phyloP scores from a whole-genome alignment of 2,888 invertebrate genomes.

The Sinelater perroti region DNA sequence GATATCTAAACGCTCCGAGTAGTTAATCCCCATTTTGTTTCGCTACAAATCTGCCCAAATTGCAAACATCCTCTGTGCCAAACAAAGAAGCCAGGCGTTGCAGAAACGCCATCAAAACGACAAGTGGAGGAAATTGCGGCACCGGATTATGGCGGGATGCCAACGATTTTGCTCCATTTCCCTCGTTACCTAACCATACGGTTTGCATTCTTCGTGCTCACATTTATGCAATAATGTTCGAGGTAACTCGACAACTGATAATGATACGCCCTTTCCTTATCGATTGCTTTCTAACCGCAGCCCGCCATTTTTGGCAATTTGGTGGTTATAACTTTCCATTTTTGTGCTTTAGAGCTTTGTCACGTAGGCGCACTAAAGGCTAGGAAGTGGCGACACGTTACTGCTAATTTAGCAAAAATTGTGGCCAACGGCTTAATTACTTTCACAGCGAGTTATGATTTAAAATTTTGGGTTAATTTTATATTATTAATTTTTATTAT shows the following conservation, averaged over 20 bases:
- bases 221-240: constrained; percentile 10
- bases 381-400: too few species aligned
- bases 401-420: too few species aligned
- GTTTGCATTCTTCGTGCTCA: constrained; percentile 5
- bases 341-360: not conserved
- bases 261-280: constrained; percentile 10
- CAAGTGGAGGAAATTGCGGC: constrained; percentile 4
- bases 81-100: too few species aligned
- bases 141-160: constrained; percentile 1
- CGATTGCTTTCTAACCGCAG: constrained; percentile 10
- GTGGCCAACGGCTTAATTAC: too few species aligned
- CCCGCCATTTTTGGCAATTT: constrained; percentile 4
- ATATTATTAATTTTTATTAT: too few species aligned
- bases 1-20: too few species aligned
- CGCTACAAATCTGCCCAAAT: not conserved
- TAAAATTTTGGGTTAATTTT: too few species aligned
- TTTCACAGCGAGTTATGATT: too few species aligned
- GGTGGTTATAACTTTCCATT: not conserved
- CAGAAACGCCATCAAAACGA: not conserved
- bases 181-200: not conserved
- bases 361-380: too few species aligned
- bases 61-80: not conserved
- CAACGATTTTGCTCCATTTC: constrained; percentile 3
- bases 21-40: not conserved
- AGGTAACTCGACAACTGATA: constrained; percentile 7